Evolutionary conservation across 2,797 vertebrate genomes (phyloP), one percentile per base, ranked within the genome.

Genomic region (Notolepis coatsorum): DNA sequence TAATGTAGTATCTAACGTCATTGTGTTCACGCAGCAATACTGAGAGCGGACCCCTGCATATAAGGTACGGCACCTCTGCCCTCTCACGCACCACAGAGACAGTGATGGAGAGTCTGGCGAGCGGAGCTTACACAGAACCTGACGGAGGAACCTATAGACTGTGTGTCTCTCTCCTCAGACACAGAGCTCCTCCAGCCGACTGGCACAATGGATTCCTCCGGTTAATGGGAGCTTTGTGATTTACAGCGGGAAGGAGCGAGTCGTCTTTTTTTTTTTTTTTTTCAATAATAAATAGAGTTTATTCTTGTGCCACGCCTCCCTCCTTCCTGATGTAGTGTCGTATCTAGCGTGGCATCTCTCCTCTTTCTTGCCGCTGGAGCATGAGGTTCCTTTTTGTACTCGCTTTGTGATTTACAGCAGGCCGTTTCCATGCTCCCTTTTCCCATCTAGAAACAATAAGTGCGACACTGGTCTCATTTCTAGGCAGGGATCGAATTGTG

Each of bases 211-310:
- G 59, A 65, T 84, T 73, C 63, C 24, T 80, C 48, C 30, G 42
- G 42, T 77, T 87, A 82, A 89, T 82, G 75, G 82, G 55, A 77
- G 35, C 10, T 61, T 38, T 67, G 68, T 85, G 80, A 88, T 88
- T 90, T 84, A 87, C 82, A 67, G 68, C 69, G 75, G 69, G 79
- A n/a, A n/a, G n/a, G n/a, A n/a, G n/a, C n/a, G n/a, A n/a, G n/a
- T n/a, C n/a, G n/a, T n/a, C n/a, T n/a, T n/a, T n/a, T n/a, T n/a
- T n/a, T n/a, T n/a, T n/a, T n/a, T n/a, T n/a, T n/a, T n/a, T n/a
- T n/a, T n/a, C n/a, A n/a, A n/a, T n/a, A n/a, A n/a, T n/a, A n/a
- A n/a, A n/a, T n/a, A n/a, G n/a, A n/a, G n/a, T n/a, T n/a, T n/a
- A n/a, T n/a, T n/a, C n/a, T n/a, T n/a, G n/a, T n/a, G n/a, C n/a